Percentiles rank a stretch among this genome's conserved stretches.
Evolutionary conservation across 2,113 vertebrate species (phyloP).

Genomic region (Chloropsis cyanopogon): DNA sequence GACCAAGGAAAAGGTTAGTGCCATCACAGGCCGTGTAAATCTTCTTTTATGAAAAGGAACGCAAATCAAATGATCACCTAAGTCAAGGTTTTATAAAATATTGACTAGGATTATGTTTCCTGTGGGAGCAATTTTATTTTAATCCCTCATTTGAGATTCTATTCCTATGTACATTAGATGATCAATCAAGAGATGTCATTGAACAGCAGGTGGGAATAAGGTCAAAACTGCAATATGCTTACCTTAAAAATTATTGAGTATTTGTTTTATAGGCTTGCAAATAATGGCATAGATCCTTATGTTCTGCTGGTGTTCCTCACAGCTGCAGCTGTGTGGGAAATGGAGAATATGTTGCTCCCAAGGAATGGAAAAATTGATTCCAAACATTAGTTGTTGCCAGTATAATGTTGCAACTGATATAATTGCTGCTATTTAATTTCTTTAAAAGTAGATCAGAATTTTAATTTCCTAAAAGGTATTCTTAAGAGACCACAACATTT

Average conservation of each 20-base stretch:
- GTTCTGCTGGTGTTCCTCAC: not conserved
- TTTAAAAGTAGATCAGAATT: not conserved
- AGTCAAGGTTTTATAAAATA: conserved; percentile 70
- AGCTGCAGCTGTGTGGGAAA: not conserved
- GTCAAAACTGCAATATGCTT: conserved; percentile 65
- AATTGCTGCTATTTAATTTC: not conserved
- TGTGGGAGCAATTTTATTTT: conserved; percentile 70
- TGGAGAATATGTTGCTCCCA: not conserved
- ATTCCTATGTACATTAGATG: conserved; percentile 44
- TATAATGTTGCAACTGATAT: not conserved
- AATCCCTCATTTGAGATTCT: conserved; percentile 68
- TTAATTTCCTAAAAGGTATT: not conserved
- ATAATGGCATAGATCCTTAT: conserved; percentile 10
- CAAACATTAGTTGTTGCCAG: not conserved
- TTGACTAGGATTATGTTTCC: conserved; percentile 62
- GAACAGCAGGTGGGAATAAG: conserved; percentile 56
- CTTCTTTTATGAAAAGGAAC: conserved; percentile 71
- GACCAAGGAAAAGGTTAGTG: conserved; percentile 64
- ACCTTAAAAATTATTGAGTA: conserved; percentile 38
- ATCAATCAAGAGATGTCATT: conserved; percentile 58
- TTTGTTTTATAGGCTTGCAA: conserved; percentile 59
- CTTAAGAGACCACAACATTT: not conserved
- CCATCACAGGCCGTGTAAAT: conserved; percentile 56
- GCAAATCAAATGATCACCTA: conserved; percentile 58
- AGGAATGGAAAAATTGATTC: not conserved